Conservation (phyloP, 2,113 vertebrate species). For the Isurus oxyrinchus region DNA sequence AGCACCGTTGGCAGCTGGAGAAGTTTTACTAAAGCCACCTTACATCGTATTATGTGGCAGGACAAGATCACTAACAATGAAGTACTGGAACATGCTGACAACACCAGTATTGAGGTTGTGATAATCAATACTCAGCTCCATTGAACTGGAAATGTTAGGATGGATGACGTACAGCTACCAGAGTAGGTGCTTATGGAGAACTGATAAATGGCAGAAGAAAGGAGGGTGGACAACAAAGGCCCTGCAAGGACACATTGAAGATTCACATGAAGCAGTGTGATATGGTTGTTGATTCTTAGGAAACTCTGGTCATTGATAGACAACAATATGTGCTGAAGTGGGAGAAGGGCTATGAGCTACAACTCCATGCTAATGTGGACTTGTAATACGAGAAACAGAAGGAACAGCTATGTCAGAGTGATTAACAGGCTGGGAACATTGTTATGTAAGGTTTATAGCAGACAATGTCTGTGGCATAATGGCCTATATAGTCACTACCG, state of each 20-base stretch:
- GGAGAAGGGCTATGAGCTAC: neutral
- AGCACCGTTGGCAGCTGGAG: neutral
- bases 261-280: neutral
- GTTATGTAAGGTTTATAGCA: neutral
- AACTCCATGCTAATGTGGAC: neutral
- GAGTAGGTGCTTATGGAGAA: neutral
- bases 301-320: neutral
- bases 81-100: constrained; percentile 11
- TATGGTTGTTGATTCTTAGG: neutral
- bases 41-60: neutral
- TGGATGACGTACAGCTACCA: neutral
- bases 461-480: neutral
- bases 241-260: neutral
- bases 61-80: constrained; percentile 15
- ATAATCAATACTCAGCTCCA: constrained; percentile 27
- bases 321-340: neutral
- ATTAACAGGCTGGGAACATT: neutral
- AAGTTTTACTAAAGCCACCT: neutral
- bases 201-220: neutral
- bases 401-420: neutral
- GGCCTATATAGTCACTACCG: neutral
- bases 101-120: neutral
- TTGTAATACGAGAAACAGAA: neutral
- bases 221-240: neutral
- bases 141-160: constrained; percentile 18